Conservation (phyloP, 2,113 vertebrate genomes). For the Eolophus roseicapilla region DNA sequence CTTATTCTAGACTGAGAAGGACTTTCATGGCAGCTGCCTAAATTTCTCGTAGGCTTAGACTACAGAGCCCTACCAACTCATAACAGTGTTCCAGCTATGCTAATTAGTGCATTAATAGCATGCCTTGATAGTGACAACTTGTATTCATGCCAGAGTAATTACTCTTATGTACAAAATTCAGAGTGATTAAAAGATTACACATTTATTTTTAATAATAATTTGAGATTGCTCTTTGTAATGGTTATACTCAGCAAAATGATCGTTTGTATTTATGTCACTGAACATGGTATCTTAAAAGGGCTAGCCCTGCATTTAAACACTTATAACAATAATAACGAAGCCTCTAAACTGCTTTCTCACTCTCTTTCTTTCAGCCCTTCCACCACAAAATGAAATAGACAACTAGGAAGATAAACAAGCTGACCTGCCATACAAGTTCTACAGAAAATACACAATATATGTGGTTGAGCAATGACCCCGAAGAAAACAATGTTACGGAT, state of each 20-base stretch:
- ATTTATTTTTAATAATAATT: not conserved
- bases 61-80: not conserved
- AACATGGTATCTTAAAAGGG: not conserved
- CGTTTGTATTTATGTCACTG: slow-evolving; percentile 42
- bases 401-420: not conserved
- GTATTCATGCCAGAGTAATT: not conserved
- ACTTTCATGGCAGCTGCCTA: not conserved
- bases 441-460: not conserved
- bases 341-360: not conserved
- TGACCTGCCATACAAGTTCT: not conserved
- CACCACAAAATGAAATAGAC: not conserved
- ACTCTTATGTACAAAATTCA: not conserved
- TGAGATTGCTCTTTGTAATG: not conserved
- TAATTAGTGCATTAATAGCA: not conserved
- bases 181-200: not conserved
- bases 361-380: not conserved
- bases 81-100: not conserved
- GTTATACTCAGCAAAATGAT: not conserved
- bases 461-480: not conserved
- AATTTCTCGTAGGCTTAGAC: not conserved
- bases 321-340: not conserved
- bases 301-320: not conserved
- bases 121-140: not conserved
- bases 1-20: not conserved
- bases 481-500: not conserved